Conservation (phyloP, 30 jellyfish, hydroid and myxozoan genomes). For the Rhopilema esculentum region DNA sequence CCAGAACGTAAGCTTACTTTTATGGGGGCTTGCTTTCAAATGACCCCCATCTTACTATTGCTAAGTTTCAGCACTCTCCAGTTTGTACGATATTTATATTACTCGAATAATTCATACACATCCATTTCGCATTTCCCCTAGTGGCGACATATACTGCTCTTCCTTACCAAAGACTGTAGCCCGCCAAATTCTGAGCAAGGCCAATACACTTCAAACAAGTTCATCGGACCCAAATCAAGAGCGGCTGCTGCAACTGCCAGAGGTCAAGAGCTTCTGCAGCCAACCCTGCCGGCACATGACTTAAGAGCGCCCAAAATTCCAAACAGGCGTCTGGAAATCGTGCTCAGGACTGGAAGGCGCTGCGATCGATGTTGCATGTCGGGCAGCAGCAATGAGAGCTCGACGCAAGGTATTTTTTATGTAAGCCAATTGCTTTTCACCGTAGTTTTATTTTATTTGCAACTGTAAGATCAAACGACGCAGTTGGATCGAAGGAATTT, state of each 20-base stretch:
- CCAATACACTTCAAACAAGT: conserved; percentile 71
- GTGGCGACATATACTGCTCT: conserved; percentile 92
- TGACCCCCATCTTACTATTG: no score
- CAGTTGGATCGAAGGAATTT: no score
- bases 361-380: conserved; percentile 86
- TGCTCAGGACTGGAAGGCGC: conserved; percentile 89
- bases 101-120: no score
- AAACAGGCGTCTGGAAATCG: conserved; percentile 61
- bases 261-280: conserved; percentile 36
- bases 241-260: conserved; percentile 35
- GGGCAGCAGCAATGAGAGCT: conserved; percentile 67
- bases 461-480: no score
- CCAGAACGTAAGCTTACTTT: no score
- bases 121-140: not conserved
- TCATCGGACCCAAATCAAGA: conserved; percentile 60
- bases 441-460: no score
- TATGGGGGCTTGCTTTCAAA: no score
- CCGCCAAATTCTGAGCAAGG: conserved; percentile 88
- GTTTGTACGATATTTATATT: no score
- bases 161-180: conserved; percentile 94
- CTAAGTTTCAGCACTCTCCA: no score
- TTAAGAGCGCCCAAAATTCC: conserved; percentile 92
- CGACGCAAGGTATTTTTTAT: conserved; percentile 8
- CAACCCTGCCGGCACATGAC: conserved; percentile 91
- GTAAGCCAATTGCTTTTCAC: not conserved